These are phyloP conservation scores for Eubasilissa regina DNA, from an alignment of 1,140 invertebrate genomes.

Conservation along the genomic window DNA sequence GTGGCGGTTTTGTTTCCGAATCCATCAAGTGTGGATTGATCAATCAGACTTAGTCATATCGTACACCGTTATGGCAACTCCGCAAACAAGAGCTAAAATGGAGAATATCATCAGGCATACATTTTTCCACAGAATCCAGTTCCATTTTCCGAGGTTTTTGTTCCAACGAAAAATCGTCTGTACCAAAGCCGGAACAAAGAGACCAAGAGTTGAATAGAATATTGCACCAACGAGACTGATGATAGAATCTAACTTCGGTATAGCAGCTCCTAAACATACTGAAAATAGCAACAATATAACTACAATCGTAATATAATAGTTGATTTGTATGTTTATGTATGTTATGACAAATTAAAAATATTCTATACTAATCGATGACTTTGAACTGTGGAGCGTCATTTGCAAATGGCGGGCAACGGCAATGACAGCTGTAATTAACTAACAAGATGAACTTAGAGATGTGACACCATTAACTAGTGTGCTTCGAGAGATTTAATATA, in stretches of 20 bases:
- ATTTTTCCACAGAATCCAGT: conserved; percentile 82
- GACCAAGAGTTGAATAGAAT: conserved; percentile 87
- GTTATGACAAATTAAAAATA: no score
- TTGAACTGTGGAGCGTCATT: no score
- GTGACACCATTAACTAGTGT: no score
- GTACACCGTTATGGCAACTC: conserved; percentile 65
- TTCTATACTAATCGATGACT: no score
- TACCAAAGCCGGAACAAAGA: conserved; percentile 87
- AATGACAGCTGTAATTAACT: not conserved
- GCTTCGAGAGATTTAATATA: no score
- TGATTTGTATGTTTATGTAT: not conserved
- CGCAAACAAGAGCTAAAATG: conserved; percentile 76
- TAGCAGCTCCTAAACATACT: conserved; percentile 82
- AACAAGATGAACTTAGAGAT: not conserved
- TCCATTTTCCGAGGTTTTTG: conserved; percentile 73
- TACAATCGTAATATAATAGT: conserved; percentile 56
- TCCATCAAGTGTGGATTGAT: no score
- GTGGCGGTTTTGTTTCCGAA: no score
- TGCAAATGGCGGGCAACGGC: not conserved
- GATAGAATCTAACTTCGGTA: conserved; percentile 88
- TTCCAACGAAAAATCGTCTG: conserved; percentile 82
- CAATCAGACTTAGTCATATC: conserved; percentile 11
- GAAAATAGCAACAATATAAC: conserved; percentile 68
- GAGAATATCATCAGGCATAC: conserved; percentile 75
- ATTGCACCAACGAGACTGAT: conserved; percentile 93